Base-by-base conservation (phyloP, 2,888 invertebrate species). In the Heliconius ismenius region DNA sequence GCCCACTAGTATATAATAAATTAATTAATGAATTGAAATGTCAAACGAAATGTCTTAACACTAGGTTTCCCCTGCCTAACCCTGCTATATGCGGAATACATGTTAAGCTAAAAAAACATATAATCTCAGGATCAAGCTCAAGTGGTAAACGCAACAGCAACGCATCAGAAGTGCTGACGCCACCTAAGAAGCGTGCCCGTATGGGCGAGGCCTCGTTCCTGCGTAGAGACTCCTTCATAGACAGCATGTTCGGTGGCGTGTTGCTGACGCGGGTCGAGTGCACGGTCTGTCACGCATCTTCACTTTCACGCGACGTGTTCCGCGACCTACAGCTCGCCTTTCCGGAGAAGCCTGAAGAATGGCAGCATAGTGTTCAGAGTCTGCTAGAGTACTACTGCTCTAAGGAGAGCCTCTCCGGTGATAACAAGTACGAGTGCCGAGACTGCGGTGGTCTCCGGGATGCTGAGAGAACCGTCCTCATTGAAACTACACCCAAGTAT, bases 361-460 rank as follows among this genome's bases (percentile, higher is more conserved):
- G 85, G 81, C 87, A 95, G 79, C 95, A 96, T 82, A 95, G 95
- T 54, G 96, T 98, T n/a, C 97, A 97, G 86, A 96, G 96, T 81
- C 94, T 98, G 1, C 93, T 98, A 24, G 96, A 97, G 81, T 97
- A 95, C 85, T 98, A 97, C 87, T 95, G 97, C 81, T 95, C 96
- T 28, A 96, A 97, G 2, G 98, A 98, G 86, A 95, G 95, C 75
- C 89, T 98, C 54, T 95, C 96, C 2, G 98, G 97, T 0, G 97
- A 97, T 74, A 98, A 98, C 87, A 96, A 89, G 64, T 98, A 98
- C 88, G 95, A 95, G 81, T 98, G 98, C 92, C 96, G 96, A 79
- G 95, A 95, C 73, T 98, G 98, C 87, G 95, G 95, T 73, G 95
- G 95, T 21, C 91, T 97, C 21, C 96, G 96, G 63, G 97, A 98